These are phyloP conservation scores for Momotus momota DNA, from an alignment of 2,797 vertebrate species.

Conservation along the genomic window DNA sequence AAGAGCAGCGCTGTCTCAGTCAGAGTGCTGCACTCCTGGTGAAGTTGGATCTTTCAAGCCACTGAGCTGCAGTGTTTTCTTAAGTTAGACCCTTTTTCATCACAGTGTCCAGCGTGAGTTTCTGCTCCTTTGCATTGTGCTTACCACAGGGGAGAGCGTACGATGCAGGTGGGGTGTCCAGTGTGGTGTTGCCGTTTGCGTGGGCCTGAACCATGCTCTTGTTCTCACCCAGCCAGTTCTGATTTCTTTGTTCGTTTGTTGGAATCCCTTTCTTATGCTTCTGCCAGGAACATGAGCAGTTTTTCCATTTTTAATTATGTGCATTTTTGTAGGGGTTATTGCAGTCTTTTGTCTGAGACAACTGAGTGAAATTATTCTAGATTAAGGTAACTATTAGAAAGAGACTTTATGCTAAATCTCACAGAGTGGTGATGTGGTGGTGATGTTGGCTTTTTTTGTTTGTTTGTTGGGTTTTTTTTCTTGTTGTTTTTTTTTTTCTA, in stretches of 20 bases:
- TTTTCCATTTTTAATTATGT: background rate
- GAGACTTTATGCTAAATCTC: background rate
- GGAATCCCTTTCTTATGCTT: background rate
- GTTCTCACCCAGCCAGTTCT: background rate
- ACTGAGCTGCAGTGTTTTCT: background rate
- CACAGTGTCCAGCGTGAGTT: background rate
- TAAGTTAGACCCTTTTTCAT: background rate
- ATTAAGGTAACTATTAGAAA: no score
- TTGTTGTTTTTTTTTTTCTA: background rate
- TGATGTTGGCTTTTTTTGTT: no score
- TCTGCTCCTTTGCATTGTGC: background rate
- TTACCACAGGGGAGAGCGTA: background rate
- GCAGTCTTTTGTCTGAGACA: background rate
- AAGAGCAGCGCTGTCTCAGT: fast-evolving
- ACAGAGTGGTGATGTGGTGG: no score
- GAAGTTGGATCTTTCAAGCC: background rate
- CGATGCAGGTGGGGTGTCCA: fast-evolving
- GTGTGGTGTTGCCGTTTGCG: background rate
- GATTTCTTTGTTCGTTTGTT: background rate
- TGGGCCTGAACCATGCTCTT: background rate
- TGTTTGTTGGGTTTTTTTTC: no score
- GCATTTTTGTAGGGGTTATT: background rate
- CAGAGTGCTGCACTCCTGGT: fast-evolving
- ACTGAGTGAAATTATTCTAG: no score
- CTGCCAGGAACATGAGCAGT: background rate